Conservation (phyloP, 23 tunicate species). For the Halocynthia aurantium region DNA sequence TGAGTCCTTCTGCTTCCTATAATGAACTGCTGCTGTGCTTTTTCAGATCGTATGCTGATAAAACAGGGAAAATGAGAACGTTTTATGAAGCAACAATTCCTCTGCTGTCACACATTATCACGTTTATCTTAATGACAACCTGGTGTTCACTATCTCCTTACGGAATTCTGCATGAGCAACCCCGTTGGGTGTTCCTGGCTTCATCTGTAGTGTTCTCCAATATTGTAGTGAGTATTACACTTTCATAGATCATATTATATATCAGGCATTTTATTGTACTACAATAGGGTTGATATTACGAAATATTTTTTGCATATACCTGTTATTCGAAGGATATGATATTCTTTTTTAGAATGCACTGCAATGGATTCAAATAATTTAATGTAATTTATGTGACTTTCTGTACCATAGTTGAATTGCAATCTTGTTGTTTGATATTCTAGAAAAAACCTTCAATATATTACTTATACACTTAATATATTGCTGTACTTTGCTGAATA, state of each 20-base stretch:
- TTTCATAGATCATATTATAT: too few species aligned
- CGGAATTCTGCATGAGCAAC: constrained; percentile 38
- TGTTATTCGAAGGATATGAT: neutral
- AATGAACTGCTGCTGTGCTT: neutral
- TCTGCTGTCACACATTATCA: constrained; percentile 40
- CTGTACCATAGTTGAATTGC: neutral
- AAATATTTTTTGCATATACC: neutral
- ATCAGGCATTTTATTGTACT: too few species aligned
- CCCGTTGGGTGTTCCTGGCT: constrained; percentile 47
- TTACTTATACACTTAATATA: neutral
- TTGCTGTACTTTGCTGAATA: too few species aligned
- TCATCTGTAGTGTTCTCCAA: constrained; percentile 73
- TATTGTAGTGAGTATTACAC: constrained; percentile 55
- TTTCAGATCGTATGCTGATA: constrained; percentile 36
- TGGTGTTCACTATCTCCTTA: constrained; percentile 60
- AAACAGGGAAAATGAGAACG: constrained; percentile 41
- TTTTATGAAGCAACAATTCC: constrained; percentile 62
- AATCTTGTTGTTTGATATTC: neutral
- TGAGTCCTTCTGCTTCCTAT: neutral
- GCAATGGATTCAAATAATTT: too few species aligned
- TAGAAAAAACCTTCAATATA: neutral
- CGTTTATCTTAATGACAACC: constrained; percentile 19
- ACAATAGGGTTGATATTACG: too few species aligned
- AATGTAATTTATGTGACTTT: neutral
- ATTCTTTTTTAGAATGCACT: neutral